Evolutionary conservation across 2,113 vertebrate species (phyloP), one percentile per base, ranked within the genome.

Genomic region (Proterorhinus semilunaris): DNA sequence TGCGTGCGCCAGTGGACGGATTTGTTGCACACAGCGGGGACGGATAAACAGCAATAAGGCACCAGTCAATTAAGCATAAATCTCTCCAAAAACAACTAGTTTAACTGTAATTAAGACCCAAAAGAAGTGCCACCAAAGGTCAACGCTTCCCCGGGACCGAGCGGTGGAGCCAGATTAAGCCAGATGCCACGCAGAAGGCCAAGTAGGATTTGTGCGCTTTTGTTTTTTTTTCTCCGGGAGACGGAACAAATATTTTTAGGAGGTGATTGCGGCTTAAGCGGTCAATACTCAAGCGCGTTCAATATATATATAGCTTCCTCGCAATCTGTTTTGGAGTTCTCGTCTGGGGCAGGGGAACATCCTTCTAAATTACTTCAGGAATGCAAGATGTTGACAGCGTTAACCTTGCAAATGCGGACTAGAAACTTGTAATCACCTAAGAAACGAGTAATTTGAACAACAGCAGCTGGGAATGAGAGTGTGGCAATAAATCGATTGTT

Each of bases 61-160:
- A 75, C 66, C 71, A 85, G 87, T 90, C 89, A 89, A 89, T 91
- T 90, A 90, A 86, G 67, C 15, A 72, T 73, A 74, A 86, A 87
- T 57, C 77, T 62, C 43, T 76, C 79, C 79, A 79, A 85, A 88
- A 90, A 80, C 86, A 88, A 87, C 79, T 79, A 75, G 74, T 85
- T 81, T 83, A 85, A 83, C 73, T 82, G 86, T 72, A 87, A 80
- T 85, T 89, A 88, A 90, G 83, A 84, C 73, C 87, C 82, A 69
- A 27, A 8, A 55, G 72, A 62, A 72, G 64, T 75, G 71, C 59
- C 71, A 72, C 59, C 7, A 8, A 51, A 64, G 82, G 75, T 76
- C 77, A 68, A 1, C 16, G 68, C 42, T 16, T 1, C 42, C 79
- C 71, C 83, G 50, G 49, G 77, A 83, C 76, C 83, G 86, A 90